A percentile compares a stretch with the other conserved stretches of the same genome.
Conservation (phyloP, 1,140 invertebrate species). For the Hesperophylax magnus region DNA sequence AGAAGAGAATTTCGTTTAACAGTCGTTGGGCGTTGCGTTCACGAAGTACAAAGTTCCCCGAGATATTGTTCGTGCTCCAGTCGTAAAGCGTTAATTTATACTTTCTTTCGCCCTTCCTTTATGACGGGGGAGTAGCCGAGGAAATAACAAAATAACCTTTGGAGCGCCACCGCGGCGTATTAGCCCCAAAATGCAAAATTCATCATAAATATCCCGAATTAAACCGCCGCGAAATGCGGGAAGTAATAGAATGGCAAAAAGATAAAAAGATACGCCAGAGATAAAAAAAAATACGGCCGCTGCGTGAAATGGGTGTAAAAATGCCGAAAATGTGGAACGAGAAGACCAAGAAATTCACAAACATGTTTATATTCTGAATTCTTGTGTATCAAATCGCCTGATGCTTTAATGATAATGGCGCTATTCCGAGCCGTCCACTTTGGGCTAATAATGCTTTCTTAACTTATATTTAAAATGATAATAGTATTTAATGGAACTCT, state of each 20-base stretch:
- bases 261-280: constrained; percentile 44
- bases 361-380: constrained; percentile 29
- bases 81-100: constrained; percentile 56
- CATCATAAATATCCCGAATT: constrained; percentile 53
- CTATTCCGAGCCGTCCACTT: constrained; percentile 16
- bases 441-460: constrained; percentile 1
- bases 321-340: constrained; percentile 24
- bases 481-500: no score
- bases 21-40: no score
- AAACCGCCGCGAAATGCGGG: constrained; percentile 49
- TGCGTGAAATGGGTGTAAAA: constrained; percentile 44
- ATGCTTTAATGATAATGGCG: constrained; percentile 16
- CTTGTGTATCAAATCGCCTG: constrained; percentile 34
- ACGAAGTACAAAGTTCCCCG: no score
- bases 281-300: constrained; percentile 52
- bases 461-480: background rate
- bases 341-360: constrained; percentile 16
- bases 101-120: constrained; percentile 31
- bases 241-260: constrained; percentile 44
- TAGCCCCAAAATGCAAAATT: constrained; percentile 52
- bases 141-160: constrained; percentile 49
- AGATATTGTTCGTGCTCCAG: constrained; percentile 23
- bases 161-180: constrained; percentile 6
- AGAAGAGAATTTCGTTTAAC: background rate
- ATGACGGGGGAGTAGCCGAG: constrained; percentile 10